Percentiles rank a stretch among this genome's conserved stretches.
Conservation (phyloP, 2,797 vertebrate species). For the Myripristis murdjan region DNA sequence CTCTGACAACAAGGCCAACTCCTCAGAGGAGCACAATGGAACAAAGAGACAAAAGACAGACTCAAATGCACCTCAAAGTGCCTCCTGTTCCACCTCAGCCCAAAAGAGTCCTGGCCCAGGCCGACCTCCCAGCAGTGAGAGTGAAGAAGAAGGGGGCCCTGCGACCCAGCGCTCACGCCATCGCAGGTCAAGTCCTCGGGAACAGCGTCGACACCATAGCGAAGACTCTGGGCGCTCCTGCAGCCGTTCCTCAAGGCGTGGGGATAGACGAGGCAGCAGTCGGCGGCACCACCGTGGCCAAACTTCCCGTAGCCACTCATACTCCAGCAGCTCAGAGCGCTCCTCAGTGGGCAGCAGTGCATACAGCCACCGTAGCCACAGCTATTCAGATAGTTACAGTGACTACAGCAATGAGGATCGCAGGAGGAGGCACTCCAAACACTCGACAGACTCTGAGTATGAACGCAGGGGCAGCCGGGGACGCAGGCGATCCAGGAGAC, state of each 20-base stretch:
- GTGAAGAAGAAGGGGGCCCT: conserved; percentile 89
- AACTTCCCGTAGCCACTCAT: conserved; percentile 89
- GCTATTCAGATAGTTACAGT: conserved; percentile 94
- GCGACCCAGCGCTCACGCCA: conserved; percentile 86
- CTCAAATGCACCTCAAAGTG: conserved; percentile 68
- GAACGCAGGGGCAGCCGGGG: conserved; percentile 87
- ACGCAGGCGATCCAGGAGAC: conserved; percentile 89
- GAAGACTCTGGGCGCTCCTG: conserved; percentile 92
- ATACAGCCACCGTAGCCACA: conserved; percentile 92
- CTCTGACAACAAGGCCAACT: conserved; percentile 77
- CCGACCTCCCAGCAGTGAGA: conserved; percentile 91
- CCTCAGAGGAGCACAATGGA: conserved; percentile 88
- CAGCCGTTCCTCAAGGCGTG: conserved; percentile 88
- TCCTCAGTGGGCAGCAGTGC: conserved; percentile 92
- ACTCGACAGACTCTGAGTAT: conserved; percentile 92
- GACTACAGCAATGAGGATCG: conserved; percentile 91
- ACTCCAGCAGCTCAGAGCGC: conserved; percentile 93
- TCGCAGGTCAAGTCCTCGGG: conserved; percentile 85
- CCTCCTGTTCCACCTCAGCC: conserved; percentile 85
- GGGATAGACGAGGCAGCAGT: conserved; percentile 87
- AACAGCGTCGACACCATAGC: conserved; percentile 89
- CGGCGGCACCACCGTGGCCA: conserved; percentile 84
- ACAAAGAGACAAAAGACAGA: conserved; percentile 88
- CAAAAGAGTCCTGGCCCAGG: conserved; percentile 82
- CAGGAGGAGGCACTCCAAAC: conserved; percentile 88